A percentile compares a stretch with the other conserved stretches of the same genome.
Evolutionary conservation across 2,113 vertebrate species (phyloP).

Genomic region (Oreochromis spilurus): DNA sequence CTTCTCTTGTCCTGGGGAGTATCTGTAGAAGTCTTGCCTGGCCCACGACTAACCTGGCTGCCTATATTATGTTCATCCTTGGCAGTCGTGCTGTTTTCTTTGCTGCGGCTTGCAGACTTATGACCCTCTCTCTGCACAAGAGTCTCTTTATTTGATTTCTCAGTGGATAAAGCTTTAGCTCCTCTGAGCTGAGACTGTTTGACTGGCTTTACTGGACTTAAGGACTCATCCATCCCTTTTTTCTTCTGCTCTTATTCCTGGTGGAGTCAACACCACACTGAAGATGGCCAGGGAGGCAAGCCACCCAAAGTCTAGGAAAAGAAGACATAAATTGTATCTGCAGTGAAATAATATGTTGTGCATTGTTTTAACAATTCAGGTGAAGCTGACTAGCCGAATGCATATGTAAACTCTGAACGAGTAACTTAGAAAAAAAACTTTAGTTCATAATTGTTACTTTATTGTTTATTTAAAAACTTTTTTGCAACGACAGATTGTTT

Average conservation of each 20-base stretch:
- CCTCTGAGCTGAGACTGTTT: conserved; percentile 80
- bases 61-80: conserved; percentile 73
- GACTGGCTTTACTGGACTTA: conserved; percentile 79
- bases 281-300: conserved; percentile 24
- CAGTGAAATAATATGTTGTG: background rate
- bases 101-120: conserved; percentile 72
- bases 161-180: conserved; percentile 68
- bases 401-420: background rate
- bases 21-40: conserved; percentile 66
- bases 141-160: conserved; percentile 78
- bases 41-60: conserved; percentile 63
- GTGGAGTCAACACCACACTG: conserved; percentile 38
- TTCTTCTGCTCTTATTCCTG: conserved; percentile 52
- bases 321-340: background rate
- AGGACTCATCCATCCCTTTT: conserved; percentile 86
- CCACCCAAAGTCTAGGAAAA: conserved; percentile 9
- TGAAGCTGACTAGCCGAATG: background rate
- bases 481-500: background rate
- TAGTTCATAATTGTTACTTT: background rate
- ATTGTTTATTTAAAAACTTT: background rate
- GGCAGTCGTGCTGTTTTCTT: conserved; percentile 73
- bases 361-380: background rate
- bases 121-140: conserved; percentile 69
- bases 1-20: conserved; percentile 77
- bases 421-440: background rate